Conservation (phyloP, 2,888 invertebrate genomes). For the Phlogophora meticulosa region DNA sequence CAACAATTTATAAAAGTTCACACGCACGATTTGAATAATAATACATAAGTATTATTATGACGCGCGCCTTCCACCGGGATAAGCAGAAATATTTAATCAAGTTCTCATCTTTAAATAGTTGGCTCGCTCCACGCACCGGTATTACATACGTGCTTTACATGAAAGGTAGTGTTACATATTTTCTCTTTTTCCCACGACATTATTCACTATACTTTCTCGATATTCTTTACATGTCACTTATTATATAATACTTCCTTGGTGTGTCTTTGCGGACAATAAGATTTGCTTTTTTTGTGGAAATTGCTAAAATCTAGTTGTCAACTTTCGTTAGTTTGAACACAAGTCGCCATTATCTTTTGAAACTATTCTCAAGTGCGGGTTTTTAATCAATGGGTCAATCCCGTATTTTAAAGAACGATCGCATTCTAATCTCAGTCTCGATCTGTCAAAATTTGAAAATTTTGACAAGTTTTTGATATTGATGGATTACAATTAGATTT, state of each 20-base stretch:
- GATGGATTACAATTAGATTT: no score
- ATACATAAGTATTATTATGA: conserved; percentile 31
- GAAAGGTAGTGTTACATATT: conserved; percentile 44
- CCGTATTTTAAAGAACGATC: no score
- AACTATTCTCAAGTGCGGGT: no score
- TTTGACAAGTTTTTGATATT: no score
- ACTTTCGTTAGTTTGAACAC: no score
- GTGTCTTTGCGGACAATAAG: background rate
- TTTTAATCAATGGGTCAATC: no score
- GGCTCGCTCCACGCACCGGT: conserved; percentile 49
- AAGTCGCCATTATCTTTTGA: no score
- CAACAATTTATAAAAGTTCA: conserved; percentile 46
- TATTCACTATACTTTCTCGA: conserved; percentile 34
- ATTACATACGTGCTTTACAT: conserved; percentile 59
- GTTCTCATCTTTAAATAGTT: conserved; percentile 42
- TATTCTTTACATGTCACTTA: conserved; percentile 15
- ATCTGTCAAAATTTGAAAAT: no score
- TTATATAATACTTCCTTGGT: background rate
- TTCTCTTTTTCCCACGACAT: conserved; percentile 60
- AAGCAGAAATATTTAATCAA: conserved; percentile 51
- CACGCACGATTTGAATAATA: conserved; percentile 52
- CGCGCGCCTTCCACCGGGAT: conserved; percentile 15
- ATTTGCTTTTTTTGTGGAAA: background rate
- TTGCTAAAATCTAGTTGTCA: background rate
- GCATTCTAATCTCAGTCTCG: no score